Conservation (phyloP, 2,888 invertebrate genomes). For the Epinotia ramella region DNA sequence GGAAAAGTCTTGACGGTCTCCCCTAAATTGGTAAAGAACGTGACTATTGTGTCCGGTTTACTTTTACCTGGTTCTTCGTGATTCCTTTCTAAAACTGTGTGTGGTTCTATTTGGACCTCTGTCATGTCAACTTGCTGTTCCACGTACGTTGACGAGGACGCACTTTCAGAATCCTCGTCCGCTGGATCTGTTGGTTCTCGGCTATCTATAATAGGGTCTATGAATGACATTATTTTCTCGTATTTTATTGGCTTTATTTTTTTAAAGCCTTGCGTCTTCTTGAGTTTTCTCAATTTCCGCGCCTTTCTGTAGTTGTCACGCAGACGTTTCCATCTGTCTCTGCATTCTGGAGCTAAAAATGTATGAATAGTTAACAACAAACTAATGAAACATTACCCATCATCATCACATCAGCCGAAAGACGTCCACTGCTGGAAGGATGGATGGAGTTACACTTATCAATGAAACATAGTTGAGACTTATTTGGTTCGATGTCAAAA, state of each 20-base stretch:
- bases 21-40: slow-evolving; percentile 43
- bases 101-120: background rate
- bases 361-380: background rate
- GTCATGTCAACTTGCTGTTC: background rate
- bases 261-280: slow-evolving; percentile 24
- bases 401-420: no score
- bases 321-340: slow-evolving; percentile 36
- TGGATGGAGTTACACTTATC: no score
- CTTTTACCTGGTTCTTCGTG: background rate
- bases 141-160: background rate
- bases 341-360: slow-evolving; percentile 35
- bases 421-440: no score
- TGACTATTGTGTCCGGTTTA: slow-evolving; percentile 24
- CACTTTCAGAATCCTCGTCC: slow-evolving; percentile 12
- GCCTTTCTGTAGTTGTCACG: slow-evolving; percentile 42
- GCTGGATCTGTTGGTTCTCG: background rate
- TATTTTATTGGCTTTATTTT: slow-evolving; percentile 36
- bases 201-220: slow-evolving; percentile 22
- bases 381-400: no score
- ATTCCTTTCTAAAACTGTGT: slow-evolving; percentile 11
- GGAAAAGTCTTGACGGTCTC: slow-evolving; percentile 39
- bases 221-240: slow-evolving; percentile 15
- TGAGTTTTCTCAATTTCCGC: slow-evolving; percentile 2
- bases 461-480: no score
- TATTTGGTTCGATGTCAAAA: no score